Percentiles rank a stretch among this genome's conserved stretches.
phyloP scores from a whole-genome alignment of 2,797 vertebrate species.

The Rhincodon typus region DNA sequence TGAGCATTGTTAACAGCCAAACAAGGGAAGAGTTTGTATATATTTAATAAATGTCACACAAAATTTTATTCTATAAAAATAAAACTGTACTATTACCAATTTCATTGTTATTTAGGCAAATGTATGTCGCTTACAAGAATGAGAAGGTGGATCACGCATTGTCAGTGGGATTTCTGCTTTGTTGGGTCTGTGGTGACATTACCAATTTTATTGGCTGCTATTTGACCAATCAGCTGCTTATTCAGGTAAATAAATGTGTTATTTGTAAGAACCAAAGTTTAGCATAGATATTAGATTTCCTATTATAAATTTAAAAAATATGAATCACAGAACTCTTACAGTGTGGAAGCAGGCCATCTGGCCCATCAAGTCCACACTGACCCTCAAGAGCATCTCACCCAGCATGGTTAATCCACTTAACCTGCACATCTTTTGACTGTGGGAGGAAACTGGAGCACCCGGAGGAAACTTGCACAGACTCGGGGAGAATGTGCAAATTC shows the following conservation, averaged over 20 bases:
- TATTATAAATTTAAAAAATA: not conserved
- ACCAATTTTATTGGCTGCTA: conserved; percentile 58
- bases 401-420: too few species aligned
- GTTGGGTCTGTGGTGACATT: conserved; percentile 58
- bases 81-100: not conserved
- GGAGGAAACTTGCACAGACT: too few species aligned
- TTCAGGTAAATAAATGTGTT: conserved; percentile 51
- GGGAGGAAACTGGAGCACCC: too few species aligned
- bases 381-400: too few species aligned
- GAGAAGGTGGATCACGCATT: conserved; percentile 59
- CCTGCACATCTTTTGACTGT: too few species aligned
- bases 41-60: not conserved
- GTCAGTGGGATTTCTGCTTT: conserved; percentile 62
- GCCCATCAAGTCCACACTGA: too few species aligned
- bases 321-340: not conserved
- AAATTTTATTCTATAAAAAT: not conserved
- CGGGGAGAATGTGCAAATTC: too few species aligned
- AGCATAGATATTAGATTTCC: not conserved
- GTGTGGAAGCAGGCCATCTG: too few species aligned
- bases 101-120: conserved; percentile 49
- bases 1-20: not conserved
- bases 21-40: not conserved
- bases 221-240: conserved; percentile 57
- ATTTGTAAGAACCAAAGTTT: not conserved
- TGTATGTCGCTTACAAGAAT: conserved; percentile 54